Evolutionary conservation across 1,140 invertebrate species (phyloP), one percentile per base, ranked within the genome.

Genomic region (Musca domestica): DNA sequence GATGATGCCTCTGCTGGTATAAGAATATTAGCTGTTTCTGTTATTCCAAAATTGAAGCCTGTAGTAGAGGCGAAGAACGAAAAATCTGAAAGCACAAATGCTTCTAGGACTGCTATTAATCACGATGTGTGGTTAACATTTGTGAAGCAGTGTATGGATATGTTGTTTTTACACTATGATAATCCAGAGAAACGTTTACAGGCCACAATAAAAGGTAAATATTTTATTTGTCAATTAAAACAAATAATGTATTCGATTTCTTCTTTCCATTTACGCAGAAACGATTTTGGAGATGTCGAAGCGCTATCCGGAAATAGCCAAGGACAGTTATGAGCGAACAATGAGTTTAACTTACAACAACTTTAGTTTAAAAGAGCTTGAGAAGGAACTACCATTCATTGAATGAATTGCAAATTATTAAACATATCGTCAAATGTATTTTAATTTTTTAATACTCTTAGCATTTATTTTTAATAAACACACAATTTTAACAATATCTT

Each of bases 1-100:
- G 91, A 94, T 76, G 92, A 94, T 84, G 88, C 87, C 25, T 87
- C 83, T 67, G 86, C 90, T 69, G 85, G 87, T 49, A 87, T 93
- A 27, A 83, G 92, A 22, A 67, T 84, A 14, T 83, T 82, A 22
- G 85, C 90, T 0, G 81, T 87, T 3, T 80, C 84, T 67, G 84
- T 85, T 6, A 78, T 92, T 14, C 76, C 83, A 22, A 76, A 78
- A 30, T 64, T 89, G 51, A 52, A 70, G 30, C 86, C 76, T 0
- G 71, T 69, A 15, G 76, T 70, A 41, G 64, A 61, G 6, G 58
- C 15, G 2, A 69, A 67, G 2, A 85, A 76, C 58, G 66, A 82
- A 0, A 51, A 14, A 48, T 27, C 17, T 30, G 56, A 67, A 1
- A 64, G 22, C 22, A 23, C 7, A 25, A 54, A 10, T 41, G 10